A percentile compares a stretch with the other conserved stretches of the same genome.
Evolutionary conservation across 2,797 vertebrate species (phyloP).

Genomic region (Notolabrus celidotus): DNA sequence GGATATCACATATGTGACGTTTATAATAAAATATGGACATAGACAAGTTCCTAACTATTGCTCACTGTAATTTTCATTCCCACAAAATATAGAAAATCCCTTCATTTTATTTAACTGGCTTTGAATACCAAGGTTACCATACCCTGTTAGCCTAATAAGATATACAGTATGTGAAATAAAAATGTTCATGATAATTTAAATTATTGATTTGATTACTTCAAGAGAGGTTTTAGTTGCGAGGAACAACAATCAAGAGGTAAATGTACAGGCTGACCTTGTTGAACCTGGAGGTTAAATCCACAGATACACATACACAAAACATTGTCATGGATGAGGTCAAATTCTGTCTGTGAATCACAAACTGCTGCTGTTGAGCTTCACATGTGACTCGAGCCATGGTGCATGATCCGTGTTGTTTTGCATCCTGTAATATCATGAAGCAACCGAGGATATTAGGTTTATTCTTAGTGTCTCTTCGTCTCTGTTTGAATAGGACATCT

Average conservation of each 20-base stretch:
- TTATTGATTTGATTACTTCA: too few species aligned
- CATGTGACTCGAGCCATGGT: conserved; percentile 4
- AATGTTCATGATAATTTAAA: too few species aligned
- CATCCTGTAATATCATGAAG: conserved; percentile 34
- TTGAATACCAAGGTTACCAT: background rate
- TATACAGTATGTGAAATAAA: too few species aligned
- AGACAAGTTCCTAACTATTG: background rate
- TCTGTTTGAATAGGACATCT: conserved; percentile 76
- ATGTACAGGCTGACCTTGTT: background rate
- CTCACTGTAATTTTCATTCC: background rate
- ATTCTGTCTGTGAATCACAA: conserved; percentile 21
- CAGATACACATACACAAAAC: conserved; percentile 20
- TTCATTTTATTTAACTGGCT: background rate
- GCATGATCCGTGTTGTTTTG: conserved; percentile 19
- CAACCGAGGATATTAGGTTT: conserved; percentile 45
- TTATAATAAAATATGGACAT: background rate
- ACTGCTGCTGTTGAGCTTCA: conserved; percentile 16
- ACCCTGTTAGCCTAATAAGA: background rate
- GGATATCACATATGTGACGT: too few species aligned
- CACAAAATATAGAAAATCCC: background rate
- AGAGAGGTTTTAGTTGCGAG: too few species aligned
- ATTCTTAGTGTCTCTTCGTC: conserved; percentile 72
- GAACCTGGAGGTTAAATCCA: conserved; percentile 11
- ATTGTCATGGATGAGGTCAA: conserved; percentile 18
- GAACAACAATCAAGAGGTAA: too few species aligned